Evolutionary conservation across 2,797 vertebrate genomes (phyloP).

Genomic region (Brotula barbata): DNA sequence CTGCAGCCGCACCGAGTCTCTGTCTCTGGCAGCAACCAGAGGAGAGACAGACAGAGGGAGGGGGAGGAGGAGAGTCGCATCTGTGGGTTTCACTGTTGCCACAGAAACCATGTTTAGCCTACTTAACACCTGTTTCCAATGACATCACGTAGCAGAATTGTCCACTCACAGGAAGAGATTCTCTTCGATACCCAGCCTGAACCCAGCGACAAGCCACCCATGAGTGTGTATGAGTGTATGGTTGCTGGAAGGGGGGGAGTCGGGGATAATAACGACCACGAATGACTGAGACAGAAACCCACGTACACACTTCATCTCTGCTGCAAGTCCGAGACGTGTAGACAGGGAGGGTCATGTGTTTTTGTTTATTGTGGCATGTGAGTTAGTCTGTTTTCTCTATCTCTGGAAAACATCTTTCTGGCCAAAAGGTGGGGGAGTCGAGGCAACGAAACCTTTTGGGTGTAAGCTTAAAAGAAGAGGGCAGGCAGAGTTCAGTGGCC

Average conservation of each 20-base stretch:
- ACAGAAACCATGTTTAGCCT: conserved; percentile 69
- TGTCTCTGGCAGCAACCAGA: conserved; percentile 55
- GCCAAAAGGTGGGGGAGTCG: conserved; percentile 44
- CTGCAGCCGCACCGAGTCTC: conserved; percentile 56
- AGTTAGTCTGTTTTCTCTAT: conserved; percentile 28
- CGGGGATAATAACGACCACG: conserved; percentile 36
- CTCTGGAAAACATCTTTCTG: conserved; percentile 48
- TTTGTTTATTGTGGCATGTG: conserved; percentile 48
- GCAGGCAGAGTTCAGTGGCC: conserved; percentile 72
- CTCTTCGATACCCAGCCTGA: conserved; percentile 23
- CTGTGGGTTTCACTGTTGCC: conserved; percentile 71
- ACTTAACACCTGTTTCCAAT: conserved; percentile 71
- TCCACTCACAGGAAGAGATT: conserved; percentile 54
- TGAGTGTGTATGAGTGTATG: conserved; percentile 10
- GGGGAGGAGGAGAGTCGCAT: conserved; percentile 47
- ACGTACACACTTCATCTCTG: conserved; percentile 32
- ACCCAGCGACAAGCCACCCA: conserved; percentile 16
- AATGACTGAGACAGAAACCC: conserved; percentile 40
- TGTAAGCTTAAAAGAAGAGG: conserved; percentile 59
- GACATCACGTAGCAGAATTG: conserved; percentile 57
- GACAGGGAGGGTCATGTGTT: conserved; percentile 24
- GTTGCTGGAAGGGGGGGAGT: neutral
- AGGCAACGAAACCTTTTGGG: conserved; percentile 46
- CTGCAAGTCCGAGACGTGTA: conserved; percentile 20
- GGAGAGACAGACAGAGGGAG: conserved; percentile 45